These are phyloP conservation scores for Buceros bicornis DNA, from an alignment of 2,797 vertebrate genomes.

Conservation along the genomic window DNA sequence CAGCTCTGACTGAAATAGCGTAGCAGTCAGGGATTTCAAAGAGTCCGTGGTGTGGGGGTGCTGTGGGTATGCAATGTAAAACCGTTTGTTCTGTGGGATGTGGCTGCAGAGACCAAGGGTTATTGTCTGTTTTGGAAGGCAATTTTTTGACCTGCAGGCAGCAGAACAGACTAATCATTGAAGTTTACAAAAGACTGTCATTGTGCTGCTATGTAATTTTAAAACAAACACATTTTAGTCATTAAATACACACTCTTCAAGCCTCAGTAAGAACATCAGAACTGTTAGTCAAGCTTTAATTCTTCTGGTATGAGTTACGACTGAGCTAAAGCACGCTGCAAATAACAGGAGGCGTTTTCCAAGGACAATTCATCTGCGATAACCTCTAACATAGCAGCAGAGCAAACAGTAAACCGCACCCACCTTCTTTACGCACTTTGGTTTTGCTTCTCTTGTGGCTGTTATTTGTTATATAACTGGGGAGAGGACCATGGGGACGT, in stretches of 20 bases:
- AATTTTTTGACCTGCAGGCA: conserved; percentile 20
- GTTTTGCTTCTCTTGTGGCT: not conserved
- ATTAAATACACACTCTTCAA: conserved; percentile 47
- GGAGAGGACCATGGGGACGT: not conserved
- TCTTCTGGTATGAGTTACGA: conserved; percentile 47
- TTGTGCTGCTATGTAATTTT: conserved; percentile 46
- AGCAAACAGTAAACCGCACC: not conserved
- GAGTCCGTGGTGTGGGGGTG: not conserved
- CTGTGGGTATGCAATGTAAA: not conserved
- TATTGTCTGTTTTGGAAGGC: conserved; percentile 34
- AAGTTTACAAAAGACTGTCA: conserved; percentile 35
- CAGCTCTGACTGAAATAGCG: not conserved
- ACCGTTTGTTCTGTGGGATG: conserved; percentile 18
- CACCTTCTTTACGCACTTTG: not conserved
- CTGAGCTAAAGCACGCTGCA: conserved; percentile 17
- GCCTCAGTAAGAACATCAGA: conserved; percentile 30
- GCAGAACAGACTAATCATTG: not conserved
- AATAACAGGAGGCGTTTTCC: conserved; percentile 35
- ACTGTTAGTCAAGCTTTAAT: conserved; percentile 35
- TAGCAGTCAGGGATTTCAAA: not conserved
- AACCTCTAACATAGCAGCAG: conserved; percentile 9
- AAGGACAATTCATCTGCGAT: conserved; percentile 36
- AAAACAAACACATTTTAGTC: conserved; percentile 66
- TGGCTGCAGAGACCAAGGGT: conserved; percentile 29
- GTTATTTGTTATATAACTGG: not conserved